These are phyloP conservation scores for Pachypeltis micranthus DNA, from an alignment of 1,140 invertebrate genomes.

Conservation along the genomic window DNA sequence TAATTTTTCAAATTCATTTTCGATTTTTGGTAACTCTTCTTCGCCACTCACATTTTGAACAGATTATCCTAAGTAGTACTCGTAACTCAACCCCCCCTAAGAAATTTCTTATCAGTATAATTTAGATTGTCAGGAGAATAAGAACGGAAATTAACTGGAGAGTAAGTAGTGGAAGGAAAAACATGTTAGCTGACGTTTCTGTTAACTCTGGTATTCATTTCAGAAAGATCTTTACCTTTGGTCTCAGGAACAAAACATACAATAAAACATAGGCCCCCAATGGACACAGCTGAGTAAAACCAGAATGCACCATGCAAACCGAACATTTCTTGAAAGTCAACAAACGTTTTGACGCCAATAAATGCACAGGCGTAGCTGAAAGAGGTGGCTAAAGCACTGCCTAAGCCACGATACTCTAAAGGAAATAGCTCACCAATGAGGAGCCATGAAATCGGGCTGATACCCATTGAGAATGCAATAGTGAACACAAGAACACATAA, in stretches of 20 bases:
- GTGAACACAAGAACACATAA: conserved; percentile 71
- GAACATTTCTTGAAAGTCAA: conserved; percentile 59
- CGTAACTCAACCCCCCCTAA: not conserved
- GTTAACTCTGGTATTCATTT: conserved; percentile 45
- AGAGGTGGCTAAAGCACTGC: conserved; percentile 68
- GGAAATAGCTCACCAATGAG: conserved; percentile 80
- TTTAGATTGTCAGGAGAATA: conserved; percentile 6
- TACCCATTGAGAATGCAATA: conserved; percentile 72
- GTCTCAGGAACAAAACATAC: conserved; percentile 81
- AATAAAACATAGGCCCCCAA: conserved; percentile 70
- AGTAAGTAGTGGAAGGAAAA: not conserved
- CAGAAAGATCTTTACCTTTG: conserved; percentile 73
- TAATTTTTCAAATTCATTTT: no score
- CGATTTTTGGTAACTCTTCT: not conserved
- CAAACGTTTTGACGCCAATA: conserved; percentile 76
- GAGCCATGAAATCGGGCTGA: conserved; percentile 79
- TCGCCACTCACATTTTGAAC: conserved; percentile 1
- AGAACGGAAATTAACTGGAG: not conserved
- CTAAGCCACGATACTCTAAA: conserved; percentile 67
- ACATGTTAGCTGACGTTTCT: not conserved
- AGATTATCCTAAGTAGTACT: not conserved
- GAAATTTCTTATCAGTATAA: not conserved
- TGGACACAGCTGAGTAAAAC: conserved; percentile 72
- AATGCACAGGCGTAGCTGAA: conserved; percentile 82
- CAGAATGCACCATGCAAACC: conserved; percentile 75